Base-by-base conservation (phyloP, 1,140 invertebrate species). In the Formica selysi region DNA sequence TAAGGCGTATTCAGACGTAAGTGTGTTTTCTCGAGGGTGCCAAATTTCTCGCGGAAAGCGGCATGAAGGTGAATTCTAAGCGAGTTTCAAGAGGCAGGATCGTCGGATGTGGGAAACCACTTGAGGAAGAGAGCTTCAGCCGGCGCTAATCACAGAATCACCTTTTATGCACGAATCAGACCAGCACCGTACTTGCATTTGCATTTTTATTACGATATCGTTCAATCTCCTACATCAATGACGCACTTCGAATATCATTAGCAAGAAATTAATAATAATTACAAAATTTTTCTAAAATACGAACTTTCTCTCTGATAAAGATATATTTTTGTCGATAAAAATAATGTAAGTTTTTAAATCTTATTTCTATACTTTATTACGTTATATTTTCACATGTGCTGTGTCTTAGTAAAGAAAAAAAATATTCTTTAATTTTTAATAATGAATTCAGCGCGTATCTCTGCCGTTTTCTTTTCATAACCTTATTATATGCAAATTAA, bases 81-180 rank as follows among this genome's bases (percentile, higher is more conserved):
- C 73, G 51, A 88, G 54, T 88, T 74, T 85, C 73, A 44, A 85
- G 57, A 68, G 80, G 41, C 59, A 51, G 64, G 19, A 85, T 85
- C 65, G 79, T 85, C 59, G 29, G 68, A 57, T 51, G 64, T 62
- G 71, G 61, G 38, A 74, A 78, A 78, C 59, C 67, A 68, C 86
- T 89, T 73, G 71, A 65, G 16, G 41, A 26, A 68, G 65, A 67
- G 76, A 83, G 87, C 44, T 76, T 89, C 88, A 89, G 85, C 71
- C 78, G 87, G 76, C 78, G 78, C 84, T 89, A 89, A 89, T 89
- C 88, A 76, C 76, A 68, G 76, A 86, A 89, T 86, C 88, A 84
- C 61, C 76, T 86, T 86, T 89, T 89, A 89, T 61, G 73, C 67
- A 22, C 44, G 78, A 85, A 74, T 89, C 87, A 89, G 22, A 79